Base-by-base conservation (phyloP, 2,888 invertebrate species). In the Empis stercorea region DNA sequence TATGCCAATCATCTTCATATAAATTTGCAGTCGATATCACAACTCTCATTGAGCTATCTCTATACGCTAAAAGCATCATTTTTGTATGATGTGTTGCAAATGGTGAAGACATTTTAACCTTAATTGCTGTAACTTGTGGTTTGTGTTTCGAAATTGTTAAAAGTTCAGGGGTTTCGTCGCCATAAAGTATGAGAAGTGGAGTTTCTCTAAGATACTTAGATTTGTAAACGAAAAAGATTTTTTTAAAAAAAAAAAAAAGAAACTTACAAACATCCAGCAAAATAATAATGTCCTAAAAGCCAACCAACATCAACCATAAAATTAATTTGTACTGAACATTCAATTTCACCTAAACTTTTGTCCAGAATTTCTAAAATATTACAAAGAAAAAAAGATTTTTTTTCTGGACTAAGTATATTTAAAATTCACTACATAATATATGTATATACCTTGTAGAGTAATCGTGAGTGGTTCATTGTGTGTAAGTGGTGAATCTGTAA, bases 21-120 rank as follows among this genome's bases (percentile, higher is more conserved):
- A 96, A 72, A 71, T 97, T 97, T 0, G 95, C 92, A 0, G 95
- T 95, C 1, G 87, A 88, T 30, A 96, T 78, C 0, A 93, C 82
- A 7, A 96, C 80, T 11, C 94, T 73, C 45, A 95, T 69, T 0
- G 88, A 87, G 0, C 81, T 76, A 57, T 92, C 84, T 51, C 76
- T 81, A 59, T 94, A 94, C 43, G 81, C 78, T 0, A 95, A 72
- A 1, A 96, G 63, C 75, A 91, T 89, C 77, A 95, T 78, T 73
- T 96, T 95, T 1, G 89, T 86, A 63, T 93, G 93, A 66, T 93
- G 92, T 45, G 82, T 85, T 4, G 91, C 87, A 64, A 83, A 92
- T 0, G 84, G 79, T 49, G 84, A 84, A 1, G 80, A 77, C 75
- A 89, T 79, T 54, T 76, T 74, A 0, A 89, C 79, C 60, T 75